These are phyloP conservation scores for Cryptoprocta ferox DNA, from an alignment of 2,797 vertebrate species.

Conservation along the genomic window DNA sequence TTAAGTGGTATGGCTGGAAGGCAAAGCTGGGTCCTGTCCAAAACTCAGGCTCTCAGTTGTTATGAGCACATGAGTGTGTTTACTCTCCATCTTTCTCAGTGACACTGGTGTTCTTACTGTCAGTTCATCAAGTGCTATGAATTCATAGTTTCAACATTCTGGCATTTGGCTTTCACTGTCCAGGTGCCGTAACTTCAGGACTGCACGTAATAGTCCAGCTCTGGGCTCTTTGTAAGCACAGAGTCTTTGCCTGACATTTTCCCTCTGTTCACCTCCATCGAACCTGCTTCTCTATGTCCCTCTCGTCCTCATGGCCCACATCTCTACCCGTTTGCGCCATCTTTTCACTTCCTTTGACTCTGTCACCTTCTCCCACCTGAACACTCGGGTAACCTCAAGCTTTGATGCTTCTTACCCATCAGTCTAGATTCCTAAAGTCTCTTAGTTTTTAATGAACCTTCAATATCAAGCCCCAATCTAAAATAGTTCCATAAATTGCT, in stretches of 20 bases:
- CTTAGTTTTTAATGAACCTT: background rate
- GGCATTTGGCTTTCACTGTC: accelerated
- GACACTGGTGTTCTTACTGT: background rate
- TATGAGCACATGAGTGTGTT: no score
- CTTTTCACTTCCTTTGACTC: background rate
- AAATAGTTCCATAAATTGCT: background rate
- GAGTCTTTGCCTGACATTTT: background rate
- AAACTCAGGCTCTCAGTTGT: background rate
- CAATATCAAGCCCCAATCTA: background rate
- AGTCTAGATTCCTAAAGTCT: background rate
- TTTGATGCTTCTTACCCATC: background rate
- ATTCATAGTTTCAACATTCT: accelerated
- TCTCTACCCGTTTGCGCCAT: accelerated
- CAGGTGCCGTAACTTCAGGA: accelerated
- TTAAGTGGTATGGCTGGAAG: background rate
- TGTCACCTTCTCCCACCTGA: background rate
- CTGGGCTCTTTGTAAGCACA: background rate
- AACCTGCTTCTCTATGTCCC: no score
- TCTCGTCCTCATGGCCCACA: background rate
- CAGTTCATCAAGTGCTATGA: background rate
- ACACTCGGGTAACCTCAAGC: background rate
- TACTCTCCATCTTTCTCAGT: background rate
- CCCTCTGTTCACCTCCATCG: background rate
- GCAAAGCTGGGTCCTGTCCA: background rate
- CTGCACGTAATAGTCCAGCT: accelerated